Conservation (phyloP, 2,797 vertebrate genomes). For the Xenops minutus region DNA sequence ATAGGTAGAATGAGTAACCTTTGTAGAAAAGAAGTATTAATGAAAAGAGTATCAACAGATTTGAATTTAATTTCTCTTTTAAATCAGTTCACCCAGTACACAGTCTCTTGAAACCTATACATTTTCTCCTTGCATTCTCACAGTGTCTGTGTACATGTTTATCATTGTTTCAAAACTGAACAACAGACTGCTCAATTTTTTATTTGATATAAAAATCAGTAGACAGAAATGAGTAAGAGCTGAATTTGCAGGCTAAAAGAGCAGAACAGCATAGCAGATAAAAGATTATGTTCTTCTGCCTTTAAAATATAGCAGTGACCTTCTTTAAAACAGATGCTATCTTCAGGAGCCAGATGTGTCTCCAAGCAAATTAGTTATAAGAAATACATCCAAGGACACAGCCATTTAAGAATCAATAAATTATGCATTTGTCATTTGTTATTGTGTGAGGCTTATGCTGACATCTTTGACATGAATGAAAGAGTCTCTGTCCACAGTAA, state of each 20-base stretch:
- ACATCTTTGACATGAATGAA: slow-evolving; percentile 66
- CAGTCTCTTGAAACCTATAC: background rate
- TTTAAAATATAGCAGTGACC: slow-evolving; percentile 65
- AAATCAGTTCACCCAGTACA: background rate
- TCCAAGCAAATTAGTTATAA: slow-evolving; percentile 76
- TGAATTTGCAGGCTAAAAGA: slow-evolving; percentile 32
- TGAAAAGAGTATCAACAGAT: background rate
- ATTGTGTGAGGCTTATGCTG: slow-evolving; percentile 62
- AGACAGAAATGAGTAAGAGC: background rate
- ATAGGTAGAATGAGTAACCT: background rate
- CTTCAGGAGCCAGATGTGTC: slow-evolving; percentile 73
- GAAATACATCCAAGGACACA: slow-evolving; percentile 73
- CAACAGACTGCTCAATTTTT: slow-evolving; percentile 7
- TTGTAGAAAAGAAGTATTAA: background rate
- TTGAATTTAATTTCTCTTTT: background rate
- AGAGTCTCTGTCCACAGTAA: slow-evolving; percentile 65
- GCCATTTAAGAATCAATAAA: slow-evolving; percentile 80
- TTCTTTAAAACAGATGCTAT: slow-evolving; percentile 73
- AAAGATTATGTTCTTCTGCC: slow-evolving; percentile 43
- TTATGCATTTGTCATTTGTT: slow-evolving; percentile 79
- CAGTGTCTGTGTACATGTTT: background rate
- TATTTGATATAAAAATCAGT: slow-evolving; percentile 7
- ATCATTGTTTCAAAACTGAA: background rate
- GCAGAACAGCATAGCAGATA: slow-evolving; percentile 16
- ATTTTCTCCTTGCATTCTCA: background rate